Percentiles rank a stretch among this genome's conserved stretches.
Evolutionary conservation across 2,888 invertebrate species (phyloP).

Genomic region (Pegoplata infirma): DNA sequence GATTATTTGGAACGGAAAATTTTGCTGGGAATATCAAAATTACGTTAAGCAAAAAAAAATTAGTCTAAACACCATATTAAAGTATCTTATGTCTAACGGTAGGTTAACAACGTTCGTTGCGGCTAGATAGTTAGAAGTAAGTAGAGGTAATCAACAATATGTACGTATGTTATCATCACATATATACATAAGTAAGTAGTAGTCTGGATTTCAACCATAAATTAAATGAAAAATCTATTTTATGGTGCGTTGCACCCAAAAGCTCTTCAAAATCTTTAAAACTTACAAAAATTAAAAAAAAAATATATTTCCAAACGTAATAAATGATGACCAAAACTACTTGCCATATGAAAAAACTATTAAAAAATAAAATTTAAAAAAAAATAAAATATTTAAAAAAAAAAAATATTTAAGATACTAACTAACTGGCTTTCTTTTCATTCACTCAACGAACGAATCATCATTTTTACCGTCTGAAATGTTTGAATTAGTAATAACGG

Average conservation of each 20-base stretch:
- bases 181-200: slow-evolving; percentile 11
- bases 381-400: too few species aligned
- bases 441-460: not conserved
- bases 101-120: too few species aligned
- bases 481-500: not conserved
- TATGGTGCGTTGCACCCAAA: slow-evolving; percentile 20
- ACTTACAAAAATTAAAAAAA: not conserved
- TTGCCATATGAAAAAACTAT: not conserved
- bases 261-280: not conserved
- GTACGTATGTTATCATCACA: slow-evolving; percentile 12
- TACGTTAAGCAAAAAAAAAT: too few species aligned
- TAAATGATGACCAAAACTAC: not conserved
- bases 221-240: slow-evolving; percentile 35
- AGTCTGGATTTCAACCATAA: slow-evolving; percentile 10
- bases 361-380: not conserved
- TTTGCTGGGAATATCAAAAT: too few species aligned
- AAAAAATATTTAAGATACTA: too few species aligned
- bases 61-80: too few species aligned
- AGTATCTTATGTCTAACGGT: slow-evolving; percentile 14
- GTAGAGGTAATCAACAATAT: slow-evolving; percentile 15
- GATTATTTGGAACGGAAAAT: too few species aligned
- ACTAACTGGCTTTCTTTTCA: not conserved
- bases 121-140: not conserved
- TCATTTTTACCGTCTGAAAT: not conserved
- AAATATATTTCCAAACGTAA: not conserved